Percentiles rank a stretch among this genome's conserved stretches.
phyloP scores from a whole-genome alignment of 2,888 invertebrate genomes.

The Bellardia pandia region DNA sequence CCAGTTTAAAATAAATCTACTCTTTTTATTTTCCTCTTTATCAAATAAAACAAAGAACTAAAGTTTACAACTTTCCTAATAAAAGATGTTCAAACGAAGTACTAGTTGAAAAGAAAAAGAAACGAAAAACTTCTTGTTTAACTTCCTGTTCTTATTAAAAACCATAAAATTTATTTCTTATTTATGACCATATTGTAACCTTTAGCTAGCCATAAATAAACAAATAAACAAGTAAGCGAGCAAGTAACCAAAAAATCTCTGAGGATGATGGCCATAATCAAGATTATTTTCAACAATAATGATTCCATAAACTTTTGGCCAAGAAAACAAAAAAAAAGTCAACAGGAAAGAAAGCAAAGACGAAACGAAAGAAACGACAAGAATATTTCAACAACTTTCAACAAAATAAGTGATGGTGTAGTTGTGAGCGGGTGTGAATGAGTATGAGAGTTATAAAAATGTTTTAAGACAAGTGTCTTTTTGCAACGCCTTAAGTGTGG shows the following conservation, averaged over 20 bases:
- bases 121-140: slow-evolving; percentile 62
- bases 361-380: slow-evolving; percentile 26
- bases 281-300: slow-evolving; percentile 65
- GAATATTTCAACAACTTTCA: slow-evolving; percentile 57
- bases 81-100: slow-evolving; percentile 58
- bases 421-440: background rate
- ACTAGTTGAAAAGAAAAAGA: slow-evolving; percentile 26
- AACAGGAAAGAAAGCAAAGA: slow-evolving; percentile 38
- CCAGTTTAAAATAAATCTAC: background rate
- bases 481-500: slow-evolving; percentile 75
- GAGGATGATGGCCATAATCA: slow-evolving; percentile 61
- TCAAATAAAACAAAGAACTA: slow-evolving; percentile 33
- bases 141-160: slow-evolving; percentile 70
- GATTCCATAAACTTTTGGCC: slow-evolving; percentile 57
- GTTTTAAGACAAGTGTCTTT: slow-evolving; percentile 75
- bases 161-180: slow-evolving; percentile 72
- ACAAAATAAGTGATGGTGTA: slow-evolving; percentile 17
- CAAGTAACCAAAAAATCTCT: background rate
- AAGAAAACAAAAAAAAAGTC: slow-evolving; percentile 46
- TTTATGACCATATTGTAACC: slow-evolving; percentile 72
- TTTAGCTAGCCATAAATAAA: slow-evolving; percentile 55
- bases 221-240: slow-evolving; percentile 41
- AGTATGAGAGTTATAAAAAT: slow-evolving; percentile 40
- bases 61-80: slow-evolving; percentile 62
- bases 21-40: background rate